Evolutionary conservation across 1,140 invertebrate species (phyloP).

Genomic region (Drosophila ironensis): DNA sequence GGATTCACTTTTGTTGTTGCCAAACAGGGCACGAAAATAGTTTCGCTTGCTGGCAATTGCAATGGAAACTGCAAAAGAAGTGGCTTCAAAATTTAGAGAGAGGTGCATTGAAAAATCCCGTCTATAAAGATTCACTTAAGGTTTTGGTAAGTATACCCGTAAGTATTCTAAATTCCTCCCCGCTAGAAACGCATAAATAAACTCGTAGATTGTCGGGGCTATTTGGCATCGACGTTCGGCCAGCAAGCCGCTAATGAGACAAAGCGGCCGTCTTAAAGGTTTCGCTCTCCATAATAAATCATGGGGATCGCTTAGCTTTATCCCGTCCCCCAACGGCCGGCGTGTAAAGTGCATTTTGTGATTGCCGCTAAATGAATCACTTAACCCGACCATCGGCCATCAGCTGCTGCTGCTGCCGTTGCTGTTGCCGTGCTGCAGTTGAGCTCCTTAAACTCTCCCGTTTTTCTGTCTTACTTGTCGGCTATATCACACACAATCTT

Average conservation of each 20-base stretch:
- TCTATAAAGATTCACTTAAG: neutral
- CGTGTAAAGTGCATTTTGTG: constrained; percentile 74
- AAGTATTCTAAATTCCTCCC: neutral
- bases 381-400: constrained; percentile 52
- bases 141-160: no score
- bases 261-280: constrained; percentile 69
- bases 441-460: constrained; percentile 21
- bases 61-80: constrained; percentile 57
- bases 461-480: constrained; percentile 35
- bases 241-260: constrained; percentile 62
- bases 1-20: constrained; percentile 59
- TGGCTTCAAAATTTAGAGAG: neutral
- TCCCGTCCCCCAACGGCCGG: neutral
- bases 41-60: constrained; percentile 35
- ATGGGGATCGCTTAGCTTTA: constrained; percentile 50
- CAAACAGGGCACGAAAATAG: constrained; percentile 74
- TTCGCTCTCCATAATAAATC: constrained; percentile 61
- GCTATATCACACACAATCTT: constrained; percentile 72
- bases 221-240: constrained; percentile 55
- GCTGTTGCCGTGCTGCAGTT: no score
- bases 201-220: constrained; percentile 3
- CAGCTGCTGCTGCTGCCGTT: constrained; percentile 3
- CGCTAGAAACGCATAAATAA: neutral
- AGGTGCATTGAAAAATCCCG: constrained; percentile 8
- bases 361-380: constrained; percentile 78